Percentiles rank a stretch among this genome's conserved stretches.
Evolutionary conservation across 2,797 vertebrate genomes (phyloP).

Genomic region (Amblyraja radiata): DNA sequence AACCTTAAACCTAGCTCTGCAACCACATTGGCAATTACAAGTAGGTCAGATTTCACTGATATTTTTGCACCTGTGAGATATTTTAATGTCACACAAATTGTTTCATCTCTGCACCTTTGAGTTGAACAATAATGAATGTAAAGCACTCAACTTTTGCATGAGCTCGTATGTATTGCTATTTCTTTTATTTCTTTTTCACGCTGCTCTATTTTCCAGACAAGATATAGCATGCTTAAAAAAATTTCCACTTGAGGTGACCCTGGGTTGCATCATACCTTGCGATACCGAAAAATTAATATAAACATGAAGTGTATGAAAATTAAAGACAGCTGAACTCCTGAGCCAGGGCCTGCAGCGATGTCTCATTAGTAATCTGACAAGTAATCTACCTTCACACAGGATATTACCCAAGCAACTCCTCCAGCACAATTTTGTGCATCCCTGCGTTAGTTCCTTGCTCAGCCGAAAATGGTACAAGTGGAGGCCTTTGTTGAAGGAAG

Average conservation of each 20-base stretch:
- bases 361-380: conserved; percentile 49
- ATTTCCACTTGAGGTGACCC: conserved; percentile 9
- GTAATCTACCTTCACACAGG: conserved; percentile 40
- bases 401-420: conserved; percentile 13
- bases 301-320: conserved; percentile 19
- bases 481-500: not conserved
- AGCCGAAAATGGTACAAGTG: not conserved
- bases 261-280: not conserved
- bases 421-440: not conserved
- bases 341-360: conserved; percentile 48
- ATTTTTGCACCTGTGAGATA: conserved; percentile 5
- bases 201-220: not conserved
- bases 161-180: not conserved
- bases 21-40: not conserved
- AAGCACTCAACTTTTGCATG: not conserved
- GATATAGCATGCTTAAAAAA: not conserved
- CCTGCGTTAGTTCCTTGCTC: not conserved
- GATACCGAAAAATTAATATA: conserved; percentile 8
- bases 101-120: not conserved
- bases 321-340: conserved; percentile 41
- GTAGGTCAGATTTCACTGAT: not conserved
- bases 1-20: not conserved
- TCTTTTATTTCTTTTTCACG: not conserved
- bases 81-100: not conserved
- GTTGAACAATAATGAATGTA: not conserved